Conservation (phyloP, 2,113 vertebrate genomes). For the Grus americana region DNA sequence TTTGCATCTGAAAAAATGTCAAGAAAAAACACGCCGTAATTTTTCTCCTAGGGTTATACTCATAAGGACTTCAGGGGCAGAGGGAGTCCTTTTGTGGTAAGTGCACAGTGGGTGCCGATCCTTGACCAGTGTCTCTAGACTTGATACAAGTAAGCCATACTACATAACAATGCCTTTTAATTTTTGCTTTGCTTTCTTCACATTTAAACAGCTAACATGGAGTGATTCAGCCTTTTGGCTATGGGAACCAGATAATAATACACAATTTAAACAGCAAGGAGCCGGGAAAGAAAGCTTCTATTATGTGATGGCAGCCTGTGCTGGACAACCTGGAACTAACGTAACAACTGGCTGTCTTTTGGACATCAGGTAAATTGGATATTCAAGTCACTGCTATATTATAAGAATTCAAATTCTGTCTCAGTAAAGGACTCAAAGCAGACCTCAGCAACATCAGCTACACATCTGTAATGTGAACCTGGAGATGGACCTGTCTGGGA, state of each 20-base stretch:
- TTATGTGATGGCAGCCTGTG: background rate
- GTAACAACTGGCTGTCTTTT: background rate
- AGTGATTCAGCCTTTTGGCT: background rate
- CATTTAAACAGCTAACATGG: background rate
- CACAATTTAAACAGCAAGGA: slow-evolving; percentile 1
- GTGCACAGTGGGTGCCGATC: background rate
- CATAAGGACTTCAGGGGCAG: background rate
- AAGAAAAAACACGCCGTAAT: background rate
- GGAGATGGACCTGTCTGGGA: background rate
- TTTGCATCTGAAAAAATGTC: slow-evolving; percentile 20
- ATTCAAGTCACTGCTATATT: background rate
- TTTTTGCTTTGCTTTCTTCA: slow-evolving; percentile 31
- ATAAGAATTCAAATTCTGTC: background rate
- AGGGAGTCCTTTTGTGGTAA: background rate
- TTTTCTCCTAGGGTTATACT: slow-evolving; percentile 37
- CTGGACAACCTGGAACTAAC: background rate
- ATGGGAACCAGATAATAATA: background rate
- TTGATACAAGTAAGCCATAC: background rate
- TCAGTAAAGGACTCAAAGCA: background rate
- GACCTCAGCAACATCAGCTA: background rate
- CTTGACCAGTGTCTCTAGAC: background rate
- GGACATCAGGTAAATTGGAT: background rate
- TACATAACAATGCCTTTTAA: background rate
- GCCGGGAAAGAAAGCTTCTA: background rate
- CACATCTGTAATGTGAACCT: background rate